phyloP scores from a whole-genome alignment of 2,888 invertebrate genomes.

The Tuta absoluta region DNA sequence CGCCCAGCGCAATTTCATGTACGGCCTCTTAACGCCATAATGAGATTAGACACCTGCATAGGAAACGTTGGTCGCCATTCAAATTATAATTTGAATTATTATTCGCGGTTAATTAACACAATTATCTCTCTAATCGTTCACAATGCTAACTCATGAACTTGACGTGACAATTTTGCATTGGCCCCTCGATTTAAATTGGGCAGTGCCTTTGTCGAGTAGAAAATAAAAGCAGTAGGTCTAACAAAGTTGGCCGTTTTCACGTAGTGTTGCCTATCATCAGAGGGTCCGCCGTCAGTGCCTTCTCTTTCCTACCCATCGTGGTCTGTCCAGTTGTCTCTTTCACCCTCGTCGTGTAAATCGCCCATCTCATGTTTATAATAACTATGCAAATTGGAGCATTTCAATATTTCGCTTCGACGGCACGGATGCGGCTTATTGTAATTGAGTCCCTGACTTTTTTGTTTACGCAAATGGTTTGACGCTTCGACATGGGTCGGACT shows the following conservation, averaged over 20 bases:
- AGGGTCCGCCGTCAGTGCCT: constrained; percentile 36
- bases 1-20: too few species aligned
- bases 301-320: constrained; percentile 37
- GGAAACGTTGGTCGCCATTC: constrained; percentile 28
- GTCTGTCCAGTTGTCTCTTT: constrained; percentile 39
- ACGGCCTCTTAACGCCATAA: too few species aligned
- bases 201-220: constrained; percentile 30
- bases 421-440: constrained; percentile 63
- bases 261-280: constrained; percentile 29
- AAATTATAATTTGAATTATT: constrained; percentile 35
- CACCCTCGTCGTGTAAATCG: constrained; percentile 49
- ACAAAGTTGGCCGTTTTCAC: constrained; percentile 34
- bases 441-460: constrained; percentile 62
- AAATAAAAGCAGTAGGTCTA: constrained; percentile 35
- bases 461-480: constrained; percentile 46
- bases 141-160: constrained; percentile 38
- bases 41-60: constrained; percentile 29
- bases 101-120: constrained; percentile 44
- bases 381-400: constrained; percentile 74
- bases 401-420: constrained; percentile 67
- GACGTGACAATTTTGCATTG: constrained; percentile 37
- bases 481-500: constrained; percentile 36
- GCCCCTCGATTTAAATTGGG: constrained; percentile 32
- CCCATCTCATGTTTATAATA: constrained; percentile 69
- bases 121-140: constrained; percentile 46